Evolutionary conservation across 2,888 invertebrate species (phyloP).

Genomic region (Thecocarcelia acutangulata): DNA sequence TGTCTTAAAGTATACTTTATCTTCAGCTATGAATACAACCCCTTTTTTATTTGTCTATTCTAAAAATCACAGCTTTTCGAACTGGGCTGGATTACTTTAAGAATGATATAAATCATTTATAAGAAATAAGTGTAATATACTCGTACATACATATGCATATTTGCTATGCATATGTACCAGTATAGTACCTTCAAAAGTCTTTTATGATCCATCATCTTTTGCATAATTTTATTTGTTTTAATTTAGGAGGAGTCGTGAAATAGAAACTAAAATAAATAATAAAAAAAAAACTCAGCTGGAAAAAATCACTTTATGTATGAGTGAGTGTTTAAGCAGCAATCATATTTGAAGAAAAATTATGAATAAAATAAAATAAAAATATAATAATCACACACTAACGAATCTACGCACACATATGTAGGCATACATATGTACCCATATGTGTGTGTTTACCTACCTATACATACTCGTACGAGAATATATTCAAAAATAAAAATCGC

Average conservation of each 20-base stretch:
- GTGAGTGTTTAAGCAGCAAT: conserved; percentile 33
- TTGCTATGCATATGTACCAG: too few species aligned
- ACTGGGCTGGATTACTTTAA: too few species aligned
- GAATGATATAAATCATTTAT: too few species aligned
- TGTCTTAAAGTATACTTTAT: too few species aligned
- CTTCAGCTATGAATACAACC: too few species aligned
- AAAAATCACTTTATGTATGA: conserved; percentile 30
- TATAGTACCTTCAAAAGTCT: conserved; percentile 27
- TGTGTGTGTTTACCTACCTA: background rate
- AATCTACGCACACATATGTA: background rate
- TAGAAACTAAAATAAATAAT: conserved; percentile 58
- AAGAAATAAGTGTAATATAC: too few species aligned
- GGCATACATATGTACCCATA: too few species aligned
- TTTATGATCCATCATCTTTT: conserved; percentile 14
- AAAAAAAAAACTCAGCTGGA: conserved; percentile 29
- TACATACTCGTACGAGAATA: too few species aligned
- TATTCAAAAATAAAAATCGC: conserved; percentile 23
- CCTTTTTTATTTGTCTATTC: too few species aligned
- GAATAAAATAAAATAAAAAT: conserved; percentile 34
- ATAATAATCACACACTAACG: conserved; percentile 12
- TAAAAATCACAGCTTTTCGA: too few species aligned
- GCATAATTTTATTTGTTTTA: conserved; percentile 50
- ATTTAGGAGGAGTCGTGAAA: conserved; percentile 65
- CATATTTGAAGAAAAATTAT: conserved; percentile 30
- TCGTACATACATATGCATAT: too few species aligned